Conservation (phyloP, 2,797 vertebrate species). For the Peromyscus eremicus region DNA sequence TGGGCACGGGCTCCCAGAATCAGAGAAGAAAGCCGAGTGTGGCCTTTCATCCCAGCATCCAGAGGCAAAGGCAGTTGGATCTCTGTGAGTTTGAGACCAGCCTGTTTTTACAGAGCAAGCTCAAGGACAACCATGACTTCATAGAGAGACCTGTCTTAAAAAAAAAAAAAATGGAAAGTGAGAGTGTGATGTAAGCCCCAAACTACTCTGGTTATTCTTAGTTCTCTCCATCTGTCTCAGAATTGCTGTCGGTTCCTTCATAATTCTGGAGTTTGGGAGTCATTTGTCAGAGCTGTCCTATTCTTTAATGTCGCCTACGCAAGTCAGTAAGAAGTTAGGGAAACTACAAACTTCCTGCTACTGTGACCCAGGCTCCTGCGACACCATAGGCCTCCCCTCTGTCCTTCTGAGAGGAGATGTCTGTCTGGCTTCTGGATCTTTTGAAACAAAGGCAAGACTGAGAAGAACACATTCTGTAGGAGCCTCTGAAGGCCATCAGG, state of each 20-base stretch:
- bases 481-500: not conserved
- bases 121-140: not conserved
- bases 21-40: not conserved
- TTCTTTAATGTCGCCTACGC: not conserved
- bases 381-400: not conserved
- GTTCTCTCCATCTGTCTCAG: slow-evolving; percentile 31
- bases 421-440: not conserved
- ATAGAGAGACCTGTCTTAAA: not conserved
- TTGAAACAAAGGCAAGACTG: not conserved
- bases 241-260: slow-evolving; percentile 41
- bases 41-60: not conserved
- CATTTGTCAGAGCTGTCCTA: slow-evolving; percentile 28
- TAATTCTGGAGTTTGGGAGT: slow-evolving; percentile 54
- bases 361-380: not conserved
- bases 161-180: not conserved
- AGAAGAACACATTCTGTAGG: not conserved
- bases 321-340: not conserved
- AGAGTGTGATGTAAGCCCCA: not conserved
- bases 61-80: not conserved
- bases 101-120: not conserved
- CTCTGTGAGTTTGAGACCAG: not conserved
- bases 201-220: slow-evolving; percentile 37
- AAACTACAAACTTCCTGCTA: not conserved
- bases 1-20: not conserved
- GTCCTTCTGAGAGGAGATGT: not conserved